Evolutionary conservation across 2,888 invertebrate species (phyloP), one percentile per base, ranked within the genome.

Genomic region (Nephrotoma guestfalica): DNA sequence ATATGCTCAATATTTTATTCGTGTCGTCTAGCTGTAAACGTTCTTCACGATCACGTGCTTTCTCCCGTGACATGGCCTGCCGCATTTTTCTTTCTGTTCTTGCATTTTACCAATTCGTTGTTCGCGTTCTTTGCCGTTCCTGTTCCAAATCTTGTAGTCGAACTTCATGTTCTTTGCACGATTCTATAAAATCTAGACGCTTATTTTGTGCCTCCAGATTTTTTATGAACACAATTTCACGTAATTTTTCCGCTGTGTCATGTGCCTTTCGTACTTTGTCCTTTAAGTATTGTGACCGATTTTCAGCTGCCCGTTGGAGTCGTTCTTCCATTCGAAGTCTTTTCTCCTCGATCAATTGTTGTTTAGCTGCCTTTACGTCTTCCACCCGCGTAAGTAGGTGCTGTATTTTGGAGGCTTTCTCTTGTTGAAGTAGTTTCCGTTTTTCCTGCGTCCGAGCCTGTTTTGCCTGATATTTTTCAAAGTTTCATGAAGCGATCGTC

Each of bases 141-240:
- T 98, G 96, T 88, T 98, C 94, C 89, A 97, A 94, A 88, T 96
- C 96, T 90, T 95, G 93, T 88, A 96, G 92, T 2, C 96, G 92
- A 0, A 94, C 94, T 88, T 95, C 94, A 88, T 95, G 94, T 87
- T 96, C 95, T 88, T 96, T 95, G 88, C 95, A 96, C 83, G 96
- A 94, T 86, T 96, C 96, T 89, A 98, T 93, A 89, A 98, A 96
- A 91, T 99, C 99, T 89, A 97, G 96, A 0, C 97, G 93, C 89
- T 98, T 96, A 90, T 99, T 98, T 92, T 98, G 97, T 0, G 98
- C 98, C 90, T 98, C 98, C 83, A 99, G 92, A 89, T 97, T 97
- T 90, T 98, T 99, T 87, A 99, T 99, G 90, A 99, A 99, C 13
- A 98, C 98, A 86, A 99, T 99, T 93, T 99, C 99, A 88, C 97